phyloP scores from a whole-genome alignment of 2,113 vertebrate species.

The Oostethus manadensis region DNA sequence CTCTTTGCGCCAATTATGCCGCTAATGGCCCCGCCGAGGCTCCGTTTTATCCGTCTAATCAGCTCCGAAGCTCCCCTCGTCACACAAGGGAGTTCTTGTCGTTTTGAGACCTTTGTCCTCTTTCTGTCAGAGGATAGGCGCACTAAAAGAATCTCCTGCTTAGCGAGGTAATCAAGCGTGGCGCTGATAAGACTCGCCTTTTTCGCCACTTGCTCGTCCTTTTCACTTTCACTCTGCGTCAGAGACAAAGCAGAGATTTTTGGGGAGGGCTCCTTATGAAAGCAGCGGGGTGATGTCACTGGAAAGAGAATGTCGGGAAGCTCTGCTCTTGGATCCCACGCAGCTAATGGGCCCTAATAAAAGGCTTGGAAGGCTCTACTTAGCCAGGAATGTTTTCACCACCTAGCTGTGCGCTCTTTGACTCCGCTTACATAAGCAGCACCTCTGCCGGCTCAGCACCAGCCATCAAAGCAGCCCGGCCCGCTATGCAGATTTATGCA shows the following conservation, averaged over 20 bases:
- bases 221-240: no score
- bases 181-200: not conserved
- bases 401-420: conserved; percentile 35
- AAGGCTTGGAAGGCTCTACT: conserved; percentile 46
- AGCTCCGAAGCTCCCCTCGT: conserved; percentile 19
- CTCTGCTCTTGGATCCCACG: conserved; percentile 30
- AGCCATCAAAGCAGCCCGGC: conserved; percentile 41
- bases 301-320: conserved; percentile 26
- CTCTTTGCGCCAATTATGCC: conserved; percentile 41
- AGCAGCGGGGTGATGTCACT: conserved; percentile 39
- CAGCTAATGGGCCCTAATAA: conserved; percentile 45
- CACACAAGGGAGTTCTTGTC: conserved; percentile 11
- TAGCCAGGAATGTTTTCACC: conserved; percentile 49
- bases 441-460: conserved; percentile 61
- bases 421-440: conserved; percentile 62
- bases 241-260: no score
- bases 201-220: not conserved
- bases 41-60: conserved; percentile 27
- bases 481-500: conserved; percentile 61
- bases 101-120: conserved; percentile 3
- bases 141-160: conserved; percentile 6
- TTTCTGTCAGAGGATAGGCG: conserved; percentile 7
- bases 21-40: conserved; percentile 33
- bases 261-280: no score
- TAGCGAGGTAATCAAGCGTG: conserved; percentile 8